Evolutionary conservation across 2,888 invertebrate genomes (phyloP).

Genomic region (Anagyrus pseudococci): DNA sequence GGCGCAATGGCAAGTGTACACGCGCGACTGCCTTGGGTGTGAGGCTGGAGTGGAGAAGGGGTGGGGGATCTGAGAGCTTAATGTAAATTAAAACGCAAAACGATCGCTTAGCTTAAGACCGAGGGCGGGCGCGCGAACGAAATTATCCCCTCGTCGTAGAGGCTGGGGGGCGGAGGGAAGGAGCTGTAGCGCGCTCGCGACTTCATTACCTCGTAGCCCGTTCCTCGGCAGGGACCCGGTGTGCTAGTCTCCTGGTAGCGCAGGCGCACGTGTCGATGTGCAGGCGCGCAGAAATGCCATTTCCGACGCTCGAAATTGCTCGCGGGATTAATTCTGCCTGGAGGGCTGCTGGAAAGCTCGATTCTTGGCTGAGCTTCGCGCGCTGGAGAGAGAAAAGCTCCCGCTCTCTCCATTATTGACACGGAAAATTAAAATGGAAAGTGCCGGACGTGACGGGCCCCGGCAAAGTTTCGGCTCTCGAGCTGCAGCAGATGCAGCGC

Average conservation of each 20-base stretch:
- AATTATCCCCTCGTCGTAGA: slow-evolving; percentile 26
- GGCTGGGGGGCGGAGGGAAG: no score
- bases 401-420: slow-evolving; percentile 9
- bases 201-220: no score
- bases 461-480: no score
- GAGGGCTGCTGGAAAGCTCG: neutral
- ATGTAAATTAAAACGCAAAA: slow-evolving; percentile 37
- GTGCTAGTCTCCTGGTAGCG: neutral
- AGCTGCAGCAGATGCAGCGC: no score
- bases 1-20: neutral
- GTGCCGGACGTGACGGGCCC: neutral
- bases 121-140: slow-evolving; percentile 27
- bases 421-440: slow-evolving; percentile 11
- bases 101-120: slow-evolving; percentile 30
- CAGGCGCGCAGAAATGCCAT: slow-evolving; percentile 10
- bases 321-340: slow-evolving; percentile 11
- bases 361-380: neutral
- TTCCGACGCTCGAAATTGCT: slow-evolving; percentile 18
- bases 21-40: neutral
- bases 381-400: neutral
- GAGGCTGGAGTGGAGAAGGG: neutral
- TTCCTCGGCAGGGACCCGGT: no score
- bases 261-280: slow-evolving; percentile 1
- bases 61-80: slow-evolving; percentile 18
- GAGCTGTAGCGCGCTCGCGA: no score